Evolutionary conservation across 2,113 vertebrate genomes (phyloP), one percentile per base, ranked within the genome.

Genomic region (Anolis sagrei): DNA sequence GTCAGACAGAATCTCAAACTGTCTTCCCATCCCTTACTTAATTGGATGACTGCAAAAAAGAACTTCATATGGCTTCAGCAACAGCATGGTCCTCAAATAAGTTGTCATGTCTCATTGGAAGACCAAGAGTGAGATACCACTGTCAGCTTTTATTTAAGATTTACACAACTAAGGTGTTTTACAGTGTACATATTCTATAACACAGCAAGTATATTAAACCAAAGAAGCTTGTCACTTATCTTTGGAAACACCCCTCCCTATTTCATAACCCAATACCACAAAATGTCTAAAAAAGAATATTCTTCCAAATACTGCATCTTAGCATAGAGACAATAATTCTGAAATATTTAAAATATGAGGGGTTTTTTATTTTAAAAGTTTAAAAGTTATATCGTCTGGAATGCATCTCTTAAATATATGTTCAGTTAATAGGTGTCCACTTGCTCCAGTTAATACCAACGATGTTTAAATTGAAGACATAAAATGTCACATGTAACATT

Each of bases 81-180:
- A 81, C 54, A 85, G 13, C 25, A 23, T 39, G 61, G 19, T 72
- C 81, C 85, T 90, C 58, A 81, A 89, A 85, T 1, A 89, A 61
- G 23, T 34, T 90, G n/a, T 83, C 79, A 76, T 49, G 81, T 49
- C 62, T 81, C 77, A 23, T 18, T 81, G 16, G 58, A 48, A 88
- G 68, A 78, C 86, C 80, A 2, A 58, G 11, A 75, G 23, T 19
- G 29, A 85, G 51, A 1, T 83, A 88, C 8, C 84, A 77, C 75
- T 77, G 89, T 23, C 81, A 88, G 58, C n/a, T 58, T 49, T 76
- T 83, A 76, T 70, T 2, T 49, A 77, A 64, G 1, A 51, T 85
- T 74, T 86, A 58, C 44, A 81, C 44, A 32, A 86, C 78, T 89
- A 23, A 80, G 69, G 79, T 2, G 75, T 85, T 86, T 88, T 85